A percentile compares a stretch with the other conserved stretches of the same genome.
Conservation (phyloP, 2,888 invertebrate species). For the Drosophila borealis region DNA sequence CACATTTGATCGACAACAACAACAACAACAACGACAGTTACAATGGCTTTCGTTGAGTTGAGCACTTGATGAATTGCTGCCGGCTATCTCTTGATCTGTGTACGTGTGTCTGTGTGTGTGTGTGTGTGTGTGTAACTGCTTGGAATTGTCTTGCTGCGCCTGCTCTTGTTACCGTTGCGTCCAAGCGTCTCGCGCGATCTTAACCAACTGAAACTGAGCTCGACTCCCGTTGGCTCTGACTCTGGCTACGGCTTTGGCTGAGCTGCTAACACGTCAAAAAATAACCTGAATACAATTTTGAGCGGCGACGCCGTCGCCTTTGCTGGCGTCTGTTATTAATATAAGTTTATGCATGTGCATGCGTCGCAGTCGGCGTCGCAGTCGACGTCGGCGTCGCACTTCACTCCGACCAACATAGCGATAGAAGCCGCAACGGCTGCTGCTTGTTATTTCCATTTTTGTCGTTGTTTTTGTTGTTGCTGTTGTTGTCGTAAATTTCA, state of each 20-base stretch:
- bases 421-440: slow-evolving; percentile 44
- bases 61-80: slow-evolving; percentile 37
- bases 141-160: background rate
- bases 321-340: slow-evolving; percentile 67
- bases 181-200: slow-evolving; percentile 71
- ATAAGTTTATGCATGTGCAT: slow-evolving; percentile 61
- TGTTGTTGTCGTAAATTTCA: slow-evolving; percentile 29
- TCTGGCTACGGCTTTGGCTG: slow-evolving; percentile 35
- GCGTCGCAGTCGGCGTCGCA: slow-evolving; percentile 28
- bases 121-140: slow-evolving; percentile 2
- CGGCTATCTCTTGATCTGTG: slow-evolving; percentile 17
- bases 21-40: slow-evolving; percentile 6
- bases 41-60: slow-evolving; percentile 44
- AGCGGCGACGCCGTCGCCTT: slow-evolving; percentile 38
- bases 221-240: slow-evolving; percentile 41
- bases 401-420: slow-evolving; percentile 11
- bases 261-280: slow-evolving; percentile 73
- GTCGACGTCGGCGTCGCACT: slow-evolving; percentile 31
- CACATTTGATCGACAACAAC: slow-evolving; percentile 38
- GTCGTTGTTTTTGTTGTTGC: slow-evolving; percentile 23
- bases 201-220: slow-evolving; percentile 62
- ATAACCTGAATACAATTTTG: slow-evolving; percentile 70
- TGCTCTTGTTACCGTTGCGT: slow-evolving; percentile 45
- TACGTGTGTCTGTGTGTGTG: background rate
- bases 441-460: slow-evolving; percentile 38